Evolutionary conservation across 2,797 vertebrate species (phyloP).

Genomic region (Champsocephalus esox): DNA sequence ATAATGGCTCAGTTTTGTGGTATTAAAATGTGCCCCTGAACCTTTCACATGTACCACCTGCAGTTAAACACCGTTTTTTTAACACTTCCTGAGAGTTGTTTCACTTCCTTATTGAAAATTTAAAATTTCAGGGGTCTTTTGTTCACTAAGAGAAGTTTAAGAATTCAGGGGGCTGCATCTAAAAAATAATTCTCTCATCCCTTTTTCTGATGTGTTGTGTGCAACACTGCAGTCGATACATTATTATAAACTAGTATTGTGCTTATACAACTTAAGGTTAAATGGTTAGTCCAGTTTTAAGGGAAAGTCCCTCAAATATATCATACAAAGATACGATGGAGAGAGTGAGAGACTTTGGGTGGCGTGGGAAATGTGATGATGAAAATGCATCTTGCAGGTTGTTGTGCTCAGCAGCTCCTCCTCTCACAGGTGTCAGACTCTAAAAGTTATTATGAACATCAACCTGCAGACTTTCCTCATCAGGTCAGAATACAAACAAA

Average conservation of each 20-base stretch:
- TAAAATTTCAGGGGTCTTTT: background rate
- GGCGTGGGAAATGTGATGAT: conserved; percentile 49
- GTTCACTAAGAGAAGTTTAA: background rate
- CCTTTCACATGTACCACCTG: conserved; percentile 35
- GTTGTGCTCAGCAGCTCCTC: background rate
- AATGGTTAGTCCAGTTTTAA: background rate
- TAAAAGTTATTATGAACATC: conserved; percentile 3
- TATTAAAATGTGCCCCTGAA: background rate
- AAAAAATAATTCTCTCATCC: background rate
- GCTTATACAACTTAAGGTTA: background rate
- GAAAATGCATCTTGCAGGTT: background rate
- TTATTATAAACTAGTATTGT: background rate
- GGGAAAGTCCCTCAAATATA: conserved; percentile 46
- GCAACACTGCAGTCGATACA: background rate
- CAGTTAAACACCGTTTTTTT: conserved; percentile 33
- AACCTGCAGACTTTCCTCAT: background rate
- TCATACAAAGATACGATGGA: conserved; percentile 22
- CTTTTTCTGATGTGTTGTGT: background rate
- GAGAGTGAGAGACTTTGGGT: conserved; percentile 7
- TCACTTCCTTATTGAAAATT: conserved; percentile 55
- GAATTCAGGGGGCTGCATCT: too few relatives aligned
- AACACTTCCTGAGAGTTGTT: conserved; percentile 68
- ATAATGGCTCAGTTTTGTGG: background rate
- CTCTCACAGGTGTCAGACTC: background rate
- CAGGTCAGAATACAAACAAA: too few relatives aligned